Percentiles rank a stretch among this genome's conserved stretches.
phyloP scores from a whole-genome alignment of 1,140 invertebrate species.

The Hestina assimilis region DNA sequence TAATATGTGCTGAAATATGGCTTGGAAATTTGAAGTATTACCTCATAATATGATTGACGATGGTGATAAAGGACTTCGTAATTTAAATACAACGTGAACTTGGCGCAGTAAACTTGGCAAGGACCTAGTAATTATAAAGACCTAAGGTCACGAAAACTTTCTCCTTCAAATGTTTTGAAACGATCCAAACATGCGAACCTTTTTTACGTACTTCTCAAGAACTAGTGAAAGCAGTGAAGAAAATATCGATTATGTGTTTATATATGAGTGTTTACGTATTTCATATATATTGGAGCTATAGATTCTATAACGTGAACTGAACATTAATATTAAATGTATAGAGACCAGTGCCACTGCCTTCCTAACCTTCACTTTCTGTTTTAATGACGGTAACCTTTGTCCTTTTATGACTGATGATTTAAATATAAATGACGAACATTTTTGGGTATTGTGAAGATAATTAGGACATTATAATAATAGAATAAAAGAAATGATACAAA shows the following conservation, averaged over 20 bases:
- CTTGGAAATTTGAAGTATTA: no score
- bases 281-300: background rate
- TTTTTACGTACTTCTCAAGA: constrained; percentile 19
- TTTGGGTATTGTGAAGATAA: no score
- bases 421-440: no score
- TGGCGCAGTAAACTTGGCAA: constrained; percentile 17
- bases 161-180: constrained; percentile 31
- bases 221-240: constrained; percentile 16
- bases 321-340: no score
- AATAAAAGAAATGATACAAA: background rate
- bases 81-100: constrained; percentile 3
- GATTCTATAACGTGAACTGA: background rate
- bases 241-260: constrained; percentile 3
- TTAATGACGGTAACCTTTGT: no score
- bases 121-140: constrained; percentile 23
- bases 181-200: constrained; percentile 34
- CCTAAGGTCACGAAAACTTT: constrained; percentile 40
- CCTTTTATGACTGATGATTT: no score
- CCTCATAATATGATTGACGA: background rate
- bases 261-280: constrained; percentile 3
- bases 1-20: background rate
- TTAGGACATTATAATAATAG: no score
- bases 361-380: no score
- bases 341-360: no score
- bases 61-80: background rate